Evolutionary conservation across 2,113 vertebrate genomes (phyloP).

Genomic region (Motacilla alba): DNA sequence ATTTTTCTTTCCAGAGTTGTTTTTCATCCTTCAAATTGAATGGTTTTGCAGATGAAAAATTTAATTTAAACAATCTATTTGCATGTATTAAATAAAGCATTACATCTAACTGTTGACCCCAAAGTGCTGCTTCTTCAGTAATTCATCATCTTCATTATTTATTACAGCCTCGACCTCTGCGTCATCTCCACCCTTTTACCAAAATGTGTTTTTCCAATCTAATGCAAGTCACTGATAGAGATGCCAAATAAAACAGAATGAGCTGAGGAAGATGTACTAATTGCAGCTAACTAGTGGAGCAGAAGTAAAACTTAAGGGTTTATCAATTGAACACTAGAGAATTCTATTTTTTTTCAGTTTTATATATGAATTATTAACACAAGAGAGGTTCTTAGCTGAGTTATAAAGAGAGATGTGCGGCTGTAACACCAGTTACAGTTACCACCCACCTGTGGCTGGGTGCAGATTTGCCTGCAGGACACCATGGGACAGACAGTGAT

Average conservation of each 20-base stretch:
- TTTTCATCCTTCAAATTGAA: background rate
- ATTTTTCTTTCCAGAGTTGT: background rate
- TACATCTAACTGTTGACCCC: background rate
- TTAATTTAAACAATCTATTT: background rate
- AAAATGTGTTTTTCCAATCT: background rate
- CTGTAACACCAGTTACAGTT: background rate
- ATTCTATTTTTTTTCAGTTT: background rate
- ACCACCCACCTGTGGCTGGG: background rate
- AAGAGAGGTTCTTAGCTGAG: background rate
- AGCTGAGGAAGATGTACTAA: background rate
- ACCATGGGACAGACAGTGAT: background rate
- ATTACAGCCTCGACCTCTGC: accelerated
- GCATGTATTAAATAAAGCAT: background rate
- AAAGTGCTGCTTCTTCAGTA: background rate
- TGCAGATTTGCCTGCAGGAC: background rate
- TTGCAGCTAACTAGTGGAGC: background rate
- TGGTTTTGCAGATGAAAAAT: background rate
- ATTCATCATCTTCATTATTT: background rate
- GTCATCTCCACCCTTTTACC: background rate
- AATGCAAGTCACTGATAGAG: background rate
- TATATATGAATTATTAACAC: background rate
- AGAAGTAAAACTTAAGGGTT: background rate
- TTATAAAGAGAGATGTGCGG: background rate
- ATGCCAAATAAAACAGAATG: background rate
- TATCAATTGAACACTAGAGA: background rate